phyloP scores from a whole-genome alignment of 1,140 invertebrate species.

The Drosophila simulans region DNA sequence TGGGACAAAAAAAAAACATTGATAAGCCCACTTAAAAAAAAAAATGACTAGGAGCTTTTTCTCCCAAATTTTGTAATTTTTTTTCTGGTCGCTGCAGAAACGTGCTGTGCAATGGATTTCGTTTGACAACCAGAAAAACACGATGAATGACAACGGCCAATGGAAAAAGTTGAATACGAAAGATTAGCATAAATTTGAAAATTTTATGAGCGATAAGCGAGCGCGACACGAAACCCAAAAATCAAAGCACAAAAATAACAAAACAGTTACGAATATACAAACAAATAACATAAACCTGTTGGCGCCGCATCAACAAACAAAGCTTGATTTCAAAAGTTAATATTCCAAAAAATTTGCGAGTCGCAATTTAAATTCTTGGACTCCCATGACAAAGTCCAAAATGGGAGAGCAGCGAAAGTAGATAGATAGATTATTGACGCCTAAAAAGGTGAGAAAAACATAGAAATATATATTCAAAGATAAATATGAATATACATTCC shows the following conservation, averaged over 20 bases:
- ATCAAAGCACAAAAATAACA: conserved; percentile 12
- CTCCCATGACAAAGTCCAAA: conserved; percentile 32
- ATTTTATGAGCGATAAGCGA: conserved; percentile 59
- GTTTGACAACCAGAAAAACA: conserved; percentile 69
- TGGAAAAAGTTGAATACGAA: conserved; percentile 37
- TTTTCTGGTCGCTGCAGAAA: conserved; percentile 15
- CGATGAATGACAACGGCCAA: conserved; percentile 42
- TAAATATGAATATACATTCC: no score
- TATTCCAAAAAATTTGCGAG: conserved; percentile 51
- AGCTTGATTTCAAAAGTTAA: conserved; percentile 41
- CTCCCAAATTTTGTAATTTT: not conserved
- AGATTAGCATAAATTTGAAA: conserved; percentile 58
- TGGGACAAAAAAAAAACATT: conserved; percentile 15
- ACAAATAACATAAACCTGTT: conserved; percentile 65
- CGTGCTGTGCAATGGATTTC: conserved; percentile 31
- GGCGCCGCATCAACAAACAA: conserved; percentile 49
- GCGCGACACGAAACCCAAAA: conserved; percentile 20
- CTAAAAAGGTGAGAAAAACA: not conserved
- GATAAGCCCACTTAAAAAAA: conserved; percentile 19
- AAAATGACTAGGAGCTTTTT: conserved; percentile 13
- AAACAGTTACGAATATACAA: conserved; percentile 11
- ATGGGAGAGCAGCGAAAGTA: conserved; percentile 14
- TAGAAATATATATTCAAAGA: not conserved
- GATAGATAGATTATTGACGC: conserved; percentile 15
- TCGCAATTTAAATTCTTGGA: conserved; percentile 58